phyloP scores from a whole-genome alignment of 2,888 invertebrate species.

The Petrolisthes manimaculis region DNA sequence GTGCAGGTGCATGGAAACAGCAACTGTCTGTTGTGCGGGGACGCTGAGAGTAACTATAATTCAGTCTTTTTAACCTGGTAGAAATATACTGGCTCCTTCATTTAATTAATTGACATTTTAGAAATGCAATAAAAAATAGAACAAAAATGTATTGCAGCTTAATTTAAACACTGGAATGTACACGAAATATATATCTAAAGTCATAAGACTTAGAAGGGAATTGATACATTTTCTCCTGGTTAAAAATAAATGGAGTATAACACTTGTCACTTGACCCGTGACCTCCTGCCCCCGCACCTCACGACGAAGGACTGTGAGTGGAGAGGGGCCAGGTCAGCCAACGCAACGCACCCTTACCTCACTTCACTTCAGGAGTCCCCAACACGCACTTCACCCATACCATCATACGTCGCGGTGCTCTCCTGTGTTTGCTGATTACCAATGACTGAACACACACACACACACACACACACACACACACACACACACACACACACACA shows the following conservation, averaged over 20 bases:
- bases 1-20: too few species aligned
- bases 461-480: conserved; percentile 10
- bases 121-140: too few species aligned
- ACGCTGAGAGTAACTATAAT: too few species aligned
- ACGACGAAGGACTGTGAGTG: not conserved
- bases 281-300: conserved; percentile 17
- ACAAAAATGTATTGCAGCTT: too few species aligned
- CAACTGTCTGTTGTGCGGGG: too few species aligned
- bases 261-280: conserved; percentile 22
- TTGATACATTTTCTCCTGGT: too few species aligned
- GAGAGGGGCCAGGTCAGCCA: not conserved
- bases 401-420: conserved; percentile 15
- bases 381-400: conserved; percentile 11
- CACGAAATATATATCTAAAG: too few species aligned
- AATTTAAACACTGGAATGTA: too few species aligned
- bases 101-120: too few species aligned
- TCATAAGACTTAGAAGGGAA: too few species aligned
- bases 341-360: conserved; percentile 11
- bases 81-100: too few species aligned
- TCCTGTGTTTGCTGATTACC: conserved; percentile 19
- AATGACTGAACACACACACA: conserved; percentile 19
- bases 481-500: conserved; percentile 27
- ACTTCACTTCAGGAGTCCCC: not conserved
- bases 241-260: not conserved
- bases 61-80: too few species aligned